phyloP scores from a whole-genome alignment of 2,113 vertebrate species.

The Perognathus longimembris region DNA sequence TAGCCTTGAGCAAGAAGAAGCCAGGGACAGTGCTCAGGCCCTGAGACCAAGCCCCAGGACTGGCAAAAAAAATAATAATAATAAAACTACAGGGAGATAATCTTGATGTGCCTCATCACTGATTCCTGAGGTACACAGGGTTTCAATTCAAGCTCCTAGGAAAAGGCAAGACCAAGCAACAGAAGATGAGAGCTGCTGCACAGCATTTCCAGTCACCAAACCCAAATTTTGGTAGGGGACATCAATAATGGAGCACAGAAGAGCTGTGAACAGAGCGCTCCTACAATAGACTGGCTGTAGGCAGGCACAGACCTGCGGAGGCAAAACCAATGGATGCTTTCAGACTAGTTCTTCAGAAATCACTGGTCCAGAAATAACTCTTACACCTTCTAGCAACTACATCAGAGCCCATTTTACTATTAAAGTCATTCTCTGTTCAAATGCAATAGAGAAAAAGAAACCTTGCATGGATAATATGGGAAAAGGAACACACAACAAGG shows the following conservation, averaged over 20 bases:
- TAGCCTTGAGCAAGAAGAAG: too few relatives aligned
- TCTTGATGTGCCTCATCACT: conserved; percentile 7
- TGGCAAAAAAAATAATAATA: too few relatives aligned
- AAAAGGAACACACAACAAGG: neutral
- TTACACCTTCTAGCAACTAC: conserved; percentile 12
- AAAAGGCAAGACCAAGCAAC: conserved; percentile 31
- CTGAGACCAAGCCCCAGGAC: too few relatives aligned
- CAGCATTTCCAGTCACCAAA: neutral
- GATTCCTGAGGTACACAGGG: neutral
- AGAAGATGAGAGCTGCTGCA: neutral
- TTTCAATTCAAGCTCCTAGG: conserved; percentile 51
- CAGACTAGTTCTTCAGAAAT: neutral
- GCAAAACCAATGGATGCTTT: conserved; percentile 27
- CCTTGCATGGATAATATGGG: conserved; percentile 30
- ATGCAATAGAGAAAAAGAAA: conserved; percentile 45
- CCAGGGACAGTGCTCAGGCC: too few relatives aligned
- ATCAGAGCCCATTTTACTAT: conserved; percentile 32
- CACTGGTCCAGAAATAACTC: neutral
- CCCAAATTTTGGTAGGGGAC: neutral
- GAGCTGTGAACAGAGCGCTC: neutral
- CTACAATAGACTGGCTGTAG: too few relatives aligned
- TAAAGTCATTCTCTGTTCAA: conserved; percentile 53
- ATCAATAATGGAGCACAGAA: neutral
- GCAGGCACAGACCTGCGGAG: neutral
- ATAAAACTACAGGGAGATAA: conserved; percentile 15